phyloP scores from a whole-genome alignment of 2,113 vertebrate species.

The Apteryx mantelli region DNA sequence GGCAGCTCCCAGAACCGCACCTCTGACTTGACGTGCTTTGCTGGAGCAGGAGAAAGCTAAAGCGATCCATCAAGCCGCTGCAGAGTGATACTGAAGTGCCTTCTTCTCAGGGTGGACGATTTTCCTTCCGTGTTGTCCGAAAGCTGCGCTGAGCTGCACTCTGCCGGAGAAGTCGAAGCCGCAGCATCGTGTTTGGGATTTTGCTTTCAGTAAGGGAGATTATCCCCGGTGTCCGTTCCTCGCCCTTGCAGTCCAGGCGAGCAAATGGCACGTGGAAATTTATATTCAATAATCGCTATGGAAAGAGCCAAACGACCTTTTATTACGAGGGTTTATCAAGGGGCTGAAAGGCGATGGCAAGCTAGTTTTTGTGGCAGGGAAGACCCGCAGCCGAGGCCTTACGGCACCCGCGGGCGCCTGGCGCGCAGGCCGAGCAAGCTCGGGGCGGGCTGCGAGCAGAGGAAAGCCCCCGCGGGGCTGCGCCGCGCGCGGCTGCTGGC shows the following conservation, averaged over 20 bases:
- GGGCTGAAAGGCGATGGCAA: neutral
- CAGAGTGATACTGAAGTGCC: neutral
- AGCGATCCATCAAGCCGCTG: neutral
- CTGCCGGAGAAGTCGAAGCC: rapidly evolving
- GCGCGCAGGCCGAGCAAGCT: too few species aligned
- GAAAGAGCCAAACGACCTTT: neutral
- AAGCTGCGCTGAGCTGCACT: neutral
- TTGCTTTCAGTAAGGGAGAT: neutral
- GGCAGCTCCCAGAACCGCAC: neutral
- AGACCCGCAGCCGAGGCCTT: too few species aligned
- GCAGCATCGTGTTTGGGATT: rapidly evolving
- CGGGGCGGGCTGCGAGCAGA: too few species aligned
- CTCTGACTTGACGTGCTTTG: neutral
- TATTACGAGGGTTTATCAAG: neutral
- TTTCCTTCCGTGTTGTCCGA: neutral
- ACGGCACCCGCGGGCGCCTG: too few species aligned
- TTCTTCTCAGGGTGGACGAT: too few species aligned
- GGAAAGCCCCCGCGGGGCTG: too few species aligned
- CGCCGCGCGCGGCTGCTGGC: neutral
- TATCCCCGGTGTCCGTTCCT: neutral
- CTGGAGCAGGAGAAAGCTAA: neutral
- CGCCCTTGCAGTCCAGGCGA: neutral
- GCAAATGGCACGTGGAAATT: neutral
- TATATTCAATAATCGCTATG: neutral
- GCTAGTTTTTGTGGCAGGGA: neutral